phyloP scores from a whole-genome alignment of 2,113 vertebrate genomes.

The Brachyhypopomus occidentalis region DNA sequence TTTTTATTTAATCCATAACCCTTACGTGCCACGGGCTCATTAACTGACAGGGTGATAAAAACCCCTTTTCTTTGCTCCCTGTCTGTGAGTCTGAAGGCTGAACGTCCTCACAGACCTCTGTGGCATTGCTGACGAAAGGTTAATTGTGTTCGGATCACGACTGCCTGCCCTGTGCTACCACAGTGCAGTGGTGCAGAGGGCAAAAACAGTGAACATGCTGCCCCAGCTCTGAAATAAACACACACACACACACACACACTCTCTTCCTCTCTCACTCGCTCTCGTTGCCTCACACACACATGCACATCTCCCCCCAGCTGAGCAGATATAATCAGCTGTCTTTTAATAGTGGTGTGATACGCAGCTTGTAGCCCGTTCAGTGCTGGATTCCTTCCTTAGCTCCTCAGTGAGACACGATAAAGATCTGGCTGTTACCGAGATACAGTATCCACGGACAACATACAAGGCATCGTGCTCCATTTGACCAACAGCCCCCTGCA shows the following conservation, averaged over 20 bases:
- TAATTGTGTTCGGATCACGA: conserved; percentile 27
- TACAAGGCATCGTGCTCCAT: conserved; percentile 15
- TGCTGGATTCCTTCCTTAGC: too few relatives aligned
- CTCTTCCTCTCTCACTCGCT: too few relatives aligned
- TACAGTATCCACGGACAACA: conserved; percentile 15
- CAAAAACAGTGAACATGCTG: background rate
- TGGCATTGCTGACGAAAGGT: conserved; percentile 27
- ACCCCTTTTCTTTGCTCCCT: background rate
- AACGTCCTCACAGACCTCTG: conserved; percentile 16
- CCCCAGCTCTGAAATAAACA: background rate
- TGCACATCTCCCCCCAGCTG: too few relatives aligned
- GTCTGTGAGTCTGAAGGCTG: conserved; percentile 13
- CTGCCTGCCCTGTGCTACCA: conserved; percentile 18
- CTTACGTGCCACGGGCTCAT: background rate
- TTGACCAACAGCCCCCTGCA: conserved; percentile 17
- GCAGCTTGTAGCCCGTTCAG: too few relatives aligned
- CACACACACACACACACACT: too few relatives aligned
- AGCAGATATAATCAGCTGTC: background rate
- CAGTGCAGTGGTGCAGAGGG: background rate
- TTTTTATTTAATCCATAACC: conserved; percentile 16
- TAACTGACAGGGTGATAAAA: background rate
- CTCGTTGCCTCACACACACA: too few relatives aligned
- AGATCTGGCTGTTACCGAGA: background rate
- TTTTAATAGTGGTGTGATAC: background rate
- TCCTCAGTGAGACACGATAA: background rate